Evolutionary conservation across 1,140 invertebrate species (phyloP).

Genomic region (Neodiprion lecontei): DNA sequence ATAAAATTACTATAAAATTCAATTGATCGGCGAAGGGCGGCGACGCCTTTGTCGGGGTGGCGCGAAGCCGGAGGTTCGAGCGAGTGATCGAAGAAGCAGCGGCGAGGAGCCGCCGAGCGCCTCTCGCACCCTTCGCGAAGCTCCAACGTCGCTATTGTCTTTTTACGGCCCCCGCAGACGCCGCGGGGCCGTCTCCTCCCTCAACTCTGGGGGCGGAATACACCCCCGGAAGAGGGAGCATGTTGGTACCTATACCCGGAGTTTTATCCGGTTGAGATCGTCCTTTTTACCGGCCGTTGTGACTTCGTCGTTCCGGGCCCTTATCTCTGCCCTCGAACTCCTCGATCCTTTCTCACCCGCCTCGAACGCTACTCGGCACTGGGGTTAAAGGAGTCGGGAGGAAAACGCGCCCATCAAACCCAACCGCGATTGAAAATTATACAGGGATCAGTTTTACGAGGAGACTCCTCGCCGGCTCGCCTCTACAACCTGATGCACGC

Average conservation of each 20-base stretch:
- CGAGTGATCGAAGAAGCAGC: conserved; percentile 6
- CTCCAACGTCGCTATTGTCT: conserved; percentile 45
- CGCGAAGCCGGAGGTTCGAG: not conserved
- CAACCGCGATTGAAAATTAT: conserved; percentile 63
- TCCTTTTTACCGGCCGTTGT: conserved; percentile 63
- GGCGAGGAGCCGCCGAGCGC: not conserved
- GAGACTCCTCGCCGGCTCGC: conserved; percentile 41
- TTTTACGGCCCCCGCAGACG: conserved; percentile 52
- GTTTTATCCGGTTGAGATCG: conserved; percentile 57
- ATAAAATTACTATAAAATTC: conserved; percentile 18
- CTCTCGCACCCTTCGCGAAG: not conserved
- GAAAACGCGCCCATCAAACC: conserved; percentile 60
- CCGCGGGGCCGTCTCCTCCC: conserved; percentile 22
- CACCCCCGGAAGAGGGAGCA: conserved; percentile 3
- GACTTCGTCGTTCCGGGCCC: conserved; percentile 61
- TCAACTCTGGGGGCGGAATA: conserved; percentile 38
- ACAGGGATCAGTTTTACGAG: conserved; percentile 63
- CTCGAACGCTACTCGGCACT: not conserved
- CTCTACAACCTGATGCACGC: too few relatives aligned
- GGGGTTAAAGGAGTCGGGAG: too few relatives aligned
- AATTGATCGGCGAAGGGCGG: conserved; percentile 11
- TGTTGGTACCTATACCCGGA: conserved; percentile 1
- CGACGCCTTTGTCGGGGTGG: not conserved
- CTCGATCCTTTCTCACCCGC: not conserved
- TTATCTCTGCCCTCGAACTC: conserved; percentile 48